phyloP scores from a whole-genome alignment of 2,888 invertebrate genomes.

The Onthophagus sagittarius region DNA sequence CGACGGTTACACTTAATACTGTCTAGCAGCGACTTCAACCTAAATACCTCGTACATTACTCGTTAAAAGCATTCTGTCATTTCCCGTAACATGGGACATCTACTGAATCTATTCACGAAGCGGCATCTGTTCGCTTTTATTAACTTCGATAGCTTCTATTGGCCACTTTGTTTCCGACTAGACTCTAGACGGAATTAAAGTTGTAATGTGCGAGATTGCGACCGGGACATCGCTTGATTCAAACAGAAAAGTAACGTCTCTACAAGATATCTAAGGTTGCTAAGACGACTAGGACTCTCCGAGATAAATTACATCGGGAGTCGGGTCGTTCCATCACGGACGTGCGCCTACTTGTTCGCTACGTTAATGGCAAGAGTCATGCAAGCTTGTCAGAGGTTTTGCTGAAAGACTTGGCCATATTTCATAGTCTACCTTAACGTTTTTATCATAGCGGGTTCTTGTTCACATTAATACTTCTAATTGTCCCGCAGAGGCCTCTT shows the following conservation, averaged over 20 bases:
- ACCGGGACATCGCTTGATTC: not conserved
- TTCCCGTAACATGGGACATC: not conserved
- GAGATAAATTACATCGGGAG: not conserved
- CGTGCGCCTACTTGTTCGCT: constrained; percentile 4
- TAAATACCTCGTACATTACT: not conserved
- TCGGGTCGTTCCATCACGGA: not conserved
- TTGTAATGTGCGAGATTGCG: not conserved
- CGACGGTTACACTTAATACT: not conserved
- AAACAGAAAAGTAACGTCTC: not conserved
- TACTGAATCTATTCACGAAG: not conserved
- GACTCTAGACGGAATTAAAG: not conserved
- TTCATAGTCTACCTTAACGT: not conserved
- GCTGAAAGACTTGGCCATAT: not conserved
- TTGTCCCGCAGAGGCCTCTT: not conserved
- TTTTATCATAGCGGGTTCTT: not conserved
- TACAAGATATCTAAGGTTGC: not conserved
- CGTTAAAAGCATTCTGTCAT: not conserved
- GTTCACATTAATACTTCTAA: constrained; percentile 8
- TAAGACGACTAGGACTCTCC: not conserved
- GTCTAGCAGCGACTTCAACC: not conserved
- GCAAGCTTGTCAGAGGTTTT: not conserved
- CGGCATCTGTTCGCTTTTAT: not conserved
- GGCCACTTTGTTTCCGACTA: not conserved
- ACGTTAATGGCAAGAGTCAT: constrained; percentile 1
- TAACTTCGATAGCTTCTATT: not conserved